Evolutionary conservation across 2,797 vertebrate species (phyloP).

Genomic region (Leptoclinus maculatus): DNA sequence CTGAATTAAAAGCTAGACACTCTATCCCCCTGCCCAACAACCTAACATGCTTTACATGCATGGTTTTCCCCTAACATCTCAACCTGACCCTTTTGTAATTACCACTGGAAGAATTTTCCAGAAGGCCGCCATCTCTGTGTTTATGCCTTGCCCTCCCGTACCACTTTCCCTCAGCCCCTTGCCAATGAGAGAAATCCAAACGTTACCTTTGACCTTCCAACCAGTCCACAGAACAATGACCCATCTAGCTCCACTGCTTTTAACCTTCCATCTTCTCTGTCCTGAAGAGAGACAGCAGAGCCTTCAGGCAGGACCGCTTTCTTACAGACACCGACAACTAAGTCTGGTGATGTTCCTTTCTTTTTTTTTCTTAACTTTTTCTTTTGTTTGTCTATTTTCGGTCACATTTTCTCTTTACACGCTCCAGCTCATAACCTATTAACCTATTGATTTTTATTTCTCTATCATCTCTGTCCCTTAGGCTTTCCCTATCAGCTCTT

Average conservation of each 20-base stretch:
- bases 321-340: conserved; percentile 52
- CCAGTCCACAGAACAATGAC: conserved; percentile 65
- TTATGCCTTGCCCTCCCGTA: conserved; percentile 1
- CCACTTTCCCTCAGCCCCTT: conserved; percentile 18
- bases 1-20: conserved; percentile 48
- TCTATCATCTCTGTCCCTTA: conserved; percentile 34
- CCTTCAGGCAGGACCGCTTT: conserved; percentile 71
- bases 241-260: conserved; percentile 30
- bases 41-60: conserved; percentile 39
- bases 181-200: conserved; percentile 44
- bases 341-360: conserved; percentile 54
- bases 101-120: conserved; percentile 37
- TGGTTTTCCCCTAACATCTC: conserved; percentile 24
- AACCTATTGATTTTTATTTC: conserved; percentile 28
- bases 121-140: conserved; percentile 9
- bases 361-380: not conserved
- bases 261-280: conserved; percentile 44
- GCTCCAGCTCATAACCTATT: conserved; percentile 26
- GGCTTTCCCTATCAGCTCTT: conserved; percentile 41
- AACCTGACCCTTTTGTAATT: conserved; percentile 14
- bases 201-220: conserved; percentile 41
- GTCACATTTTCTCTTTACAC: conserved; percentile 31
- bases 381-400: conserved; percentile 45
- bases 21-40: conserved; percentile 17
- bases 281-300: conserved; percentile 55